Conservation (phyloP, 2,888 invertebrate species). For the Dilophus febrilis region DNA sequence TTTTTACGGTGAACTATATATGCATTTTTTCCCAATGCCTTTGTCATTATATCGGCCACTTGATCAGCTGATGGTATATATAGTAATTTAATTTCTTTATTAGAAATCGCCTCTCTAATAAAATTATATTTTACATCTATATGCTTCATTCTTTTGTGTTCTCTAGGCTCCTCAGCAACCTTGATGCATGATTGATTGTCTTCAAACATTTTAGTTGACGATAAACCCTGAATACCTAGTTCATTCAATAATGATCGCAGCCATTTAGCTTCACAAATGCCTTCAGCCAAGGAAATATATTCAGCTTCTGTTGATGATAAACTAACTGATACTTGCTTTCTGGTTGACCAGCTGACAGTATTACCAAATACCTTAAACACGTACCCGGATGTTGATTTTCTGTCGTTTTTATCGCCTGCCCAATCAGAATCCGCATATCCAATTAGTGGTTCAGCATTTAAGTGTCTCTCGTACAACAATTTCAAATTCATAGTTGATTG, state of each 20-base stretch:
- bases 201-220: neutral
- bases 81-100: neutral
- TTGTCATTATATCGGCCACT: neutral
- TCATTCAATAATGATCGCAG: conserved; percentile 4
- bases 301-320: conserved; percentile 10
- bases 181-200: neutral
- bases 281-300: conserved; percentile 12
- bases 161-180: neutral
- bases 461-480: conserved; percentile 3
- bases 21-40: neutral
- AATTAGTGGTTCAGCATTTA: conserved; percentile 6
- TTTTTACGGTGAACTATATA: neutral
- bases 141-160: neutral
- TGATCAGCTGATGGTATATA: neutral
- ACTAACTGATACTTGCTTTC: conserved; percentile 9
- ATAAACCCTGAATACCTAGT: neutral
- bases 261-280: conserved; percentile 14
- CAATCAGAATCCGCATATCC: conserved; percentile 7
- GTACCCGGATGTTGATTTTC: conserved; percentile 3
- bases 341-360: conserved; percentile 6
- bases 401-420: conserved; percentile 4
- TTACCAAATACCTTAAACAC: conserved; percentile 5
- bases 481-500: neutral
- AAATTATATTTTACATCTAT: neutral
- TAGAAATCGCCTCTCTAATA: neutral